Conservation (phyloP, 30 jellyfish, hydroid and myxozoan genomes). For the Hydra vulgaris region DNA sequence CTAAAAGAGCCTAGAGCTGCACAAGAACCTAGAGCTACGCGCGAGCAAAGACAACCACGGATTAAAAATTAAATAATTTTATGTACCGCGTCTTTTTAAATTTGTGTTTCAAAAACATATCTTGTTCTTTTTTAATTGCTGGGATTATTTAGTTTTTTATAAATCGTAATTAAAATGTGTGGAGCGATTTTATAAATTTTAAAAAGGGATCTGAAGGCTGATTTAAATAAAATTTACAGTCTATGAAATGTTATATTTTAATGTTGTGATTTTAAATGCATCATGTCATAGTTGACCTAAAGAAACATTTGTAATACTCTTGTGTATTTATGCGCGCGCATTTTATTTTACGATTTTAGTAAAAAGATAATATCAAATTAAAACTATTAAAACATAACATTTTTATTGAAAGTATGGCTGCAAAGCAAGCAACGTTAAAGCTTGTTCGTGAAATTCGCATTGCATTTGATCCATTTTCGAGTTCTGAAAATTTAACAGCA, state of each 20-base stretch:
- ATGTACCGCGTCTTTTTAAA: neutral
- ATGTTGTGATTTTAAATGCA: neutral
- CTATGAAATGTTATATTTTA: neutral
- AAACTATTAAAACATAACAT: neutral
- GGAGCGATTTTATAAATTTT: too few species aligned
- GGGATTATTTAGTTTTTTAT: neutral
- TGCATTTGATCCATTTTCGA: conserved; percentile 30
- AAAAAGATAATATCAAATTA: too few species aligned
- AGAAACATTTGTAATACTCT: neutral
- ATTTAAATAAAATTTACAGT: neutral
- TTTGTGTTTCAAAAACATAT: conserved; percentile 3
- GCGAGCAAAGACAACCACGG: conserved; percentile 18
- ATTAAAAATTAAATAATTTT: neutral
- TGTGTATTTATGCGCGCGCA: neutral
- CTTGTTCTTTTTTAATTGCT: neutral
- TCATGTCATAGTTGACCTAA: neutral
- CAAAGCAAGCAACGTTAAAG: conserved; percentile 27
- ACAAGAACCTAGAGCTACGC: too few species aligned
- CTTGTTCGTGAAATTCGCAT: conserved; percentile 19
- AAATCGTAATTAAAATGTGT: too few species aligned
- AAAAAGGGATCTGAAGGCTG: too few species aligned
- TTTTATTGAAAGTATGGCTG: conserved; percentile 5
- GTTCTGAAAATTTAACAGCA: neutral
- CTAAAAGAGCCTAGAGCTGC: conserved; percentile 15
- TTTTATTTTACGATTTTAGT: neutral